Conservation (phyloP, 2,888 invertebrate species). For the Noctua janthe region DNA sequence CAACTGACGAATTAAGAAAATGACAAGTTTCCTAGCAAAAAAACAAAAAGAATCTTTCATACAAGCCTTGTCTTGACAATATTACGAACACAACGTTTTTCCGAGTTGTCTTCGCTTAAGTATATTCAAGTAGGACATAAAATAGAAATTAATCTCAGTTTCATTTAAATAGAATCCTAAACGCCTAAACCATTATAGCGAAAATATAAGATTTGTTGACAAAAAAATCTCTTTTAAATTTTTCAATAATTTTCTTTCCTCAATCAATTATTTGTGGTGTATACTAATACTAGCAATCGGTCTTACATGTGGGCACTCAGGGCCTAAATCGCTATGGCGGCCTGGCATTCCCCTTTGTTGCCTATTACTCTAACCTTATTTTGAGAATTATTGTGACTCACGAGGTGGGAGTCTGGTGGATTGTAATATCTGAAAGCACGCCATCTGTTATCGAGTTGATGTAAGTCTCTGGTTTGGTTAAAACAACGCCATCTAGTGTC, state of each 20-base stretch:
- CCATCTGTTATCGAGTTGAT: slow-evolving; percentile 67
- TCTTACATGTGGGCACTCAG: no score
- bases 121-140: neutral
- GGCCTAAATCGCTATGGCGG: no score
- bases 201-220: no score
- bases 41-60: neutral
- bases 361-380: neutral
- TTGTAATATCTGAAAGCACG: slow-evolving; percentile 1
- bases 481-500: slow-evolving; percentile 43
- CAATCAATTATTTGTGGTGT: no score
- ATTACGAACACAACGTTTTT: neutral
- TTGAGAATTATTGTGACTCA: neutral
- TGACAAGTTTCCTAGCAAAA: neutral
- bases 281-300: no score
- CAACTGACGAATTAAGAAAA: neutral
- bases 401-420: neutral
- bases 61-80: neutral
- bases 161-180: no score
- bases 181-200: no score
- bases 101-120: neutral
- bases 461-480: neutral
- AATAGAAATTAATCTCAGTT: no score
- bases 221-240: no score
- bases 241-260: no score
- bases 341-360: neutral